phyloP scores from a whole-genome alignment of 2,797 vertebrate genomes.

The Cirrhinus mrigala region DNA sequence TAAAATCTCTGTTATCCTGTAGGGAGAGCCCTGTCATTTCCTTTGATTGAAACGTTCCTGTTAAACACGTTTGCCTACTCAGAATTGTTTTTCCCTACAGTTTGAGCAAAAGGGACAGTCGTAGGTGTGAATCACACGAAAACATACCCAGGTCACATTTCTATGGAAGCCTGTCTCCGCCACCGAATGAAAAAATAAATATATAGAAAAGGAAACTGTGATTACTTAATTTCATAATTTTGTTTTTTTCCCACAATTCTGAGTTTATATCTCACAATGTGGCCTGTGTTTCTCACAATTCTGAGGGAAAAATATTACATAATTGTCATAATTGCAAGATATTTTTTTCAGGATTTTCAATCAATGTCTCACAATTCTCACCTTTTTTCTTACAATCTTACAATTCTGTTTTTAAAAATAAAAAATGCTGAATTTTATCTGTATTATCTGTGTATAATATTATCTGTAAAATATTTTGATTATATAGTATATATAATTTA shows the following conservation, averaged over 20 bases:
- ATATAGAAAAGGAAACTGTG: background rate
- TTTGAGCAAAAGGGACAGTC: background rate
- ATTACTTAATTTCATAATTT: background rate
- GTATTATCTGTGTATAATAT: no score
- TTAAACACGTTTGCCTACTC: background rate
- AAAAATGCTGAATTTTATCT: no score
- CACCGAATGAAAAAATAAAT: background rate
- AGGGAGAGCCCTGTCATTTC: slow-evolving; percentile 11
- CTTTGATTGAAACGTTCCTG: background rate
- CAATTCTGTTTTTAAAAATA: no score
- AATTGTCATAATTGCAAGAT: background rate
- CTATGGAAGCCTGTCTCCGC: background rate
- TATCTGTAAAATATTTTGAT: no score
- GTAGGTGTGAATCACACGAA: slow-evolving; percentile 1
- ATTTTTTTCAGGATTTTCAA: background rate
- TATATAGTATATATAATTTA: no score
- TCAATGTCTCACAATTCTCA: background rate
- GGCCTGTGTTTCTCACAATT: no score
- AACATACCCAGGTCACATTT: background rate
- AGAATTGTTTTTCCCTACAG: background rate
- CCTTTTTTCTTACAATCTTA: no score
- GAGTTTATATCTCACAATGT: background rate
- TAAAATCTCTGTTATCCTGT: background rate
- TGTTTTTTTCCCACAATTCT: background rate
- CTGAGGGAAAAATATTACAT: background rate